Evolutionary conservation across 2,113 vertebrate species (phyloP), one percentile per base, ranked within the genome.

Genomic region (Nibea albiflora): DNA sequence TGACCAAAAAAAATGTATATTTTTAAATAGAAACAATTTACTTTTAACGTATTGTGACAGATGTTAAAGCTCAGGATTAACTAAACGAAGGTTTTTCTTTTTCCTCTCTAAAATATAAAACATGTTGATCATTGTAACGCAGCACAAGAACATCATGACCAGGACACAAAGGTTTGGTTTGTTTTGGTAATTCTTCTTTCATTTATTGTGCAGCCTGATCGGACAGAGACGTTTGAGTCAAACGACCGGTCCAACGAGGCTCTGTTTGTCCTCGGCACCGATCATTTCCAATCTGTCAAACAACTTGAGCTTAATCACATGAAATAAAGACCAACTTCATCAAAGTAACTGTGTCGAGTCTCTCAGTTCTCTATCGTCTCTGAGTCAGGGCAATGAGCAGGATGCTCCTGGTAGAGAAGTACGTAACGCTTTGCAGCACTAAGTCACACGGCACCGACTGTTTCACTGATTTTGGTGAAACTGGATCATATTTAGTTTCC

Each of bases 1-100:
- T 84, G 75, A 90, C 90, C 83, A 91, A 89, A 85, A 91, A 89
- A 85, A 87, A 90, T 80, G 58, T 84, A 63, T 86, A 81, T 90
- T 90, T 88, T 87, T 77, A 80, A 83, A 72, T 65, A 64, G 57
- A 16, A 76, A 50, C 46, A 26, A 20, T 77, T 76, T 79, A 71
- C 84, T 81, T 79, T 79, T 49, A 24, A 15, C 63, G 73, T 60
- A 16, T 57, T 4, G 31, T 78, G 16, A 57, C 44, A 58, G 42
- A 20, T 31, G 52, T 75, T 49, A 46, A 76, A 31, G 63, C 87
- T 90, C 90, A 89, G 88, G 88, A 85, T 67, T 52, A 60, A 75
- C 4, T n/a, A 28, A 73, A 58, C 35, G 4, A 54, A 69, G 53
- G 20, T 10, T 26, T 54, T 50, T 8, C 8, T 35, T 35, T 35